Conservation (phyloP, 2,888 invertebrate genomes). For the Agrotis exclamationis region DNA sequence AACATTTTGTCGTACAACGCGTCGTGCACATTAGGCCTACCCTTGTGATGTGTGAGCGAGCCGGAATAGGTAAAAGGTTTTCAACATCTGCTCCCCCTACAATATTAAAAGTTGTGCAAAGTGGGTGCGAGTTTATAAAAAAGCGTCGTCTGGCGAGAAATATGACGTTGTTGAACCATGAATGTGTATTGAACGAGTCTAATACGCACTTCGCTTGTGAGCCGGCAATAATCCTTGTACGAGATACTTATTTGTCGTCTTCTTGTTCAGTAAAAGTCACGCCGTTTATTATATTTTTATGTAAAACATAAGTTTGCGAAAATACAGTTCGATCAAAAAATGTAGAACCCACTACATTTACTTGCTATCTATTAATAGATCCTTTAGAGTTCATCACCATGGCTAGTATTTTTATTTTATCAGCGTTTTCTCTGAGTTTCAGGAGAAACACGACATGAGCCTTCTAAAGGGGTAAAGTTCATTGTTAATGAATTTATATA, state of each 20-base stretch:
- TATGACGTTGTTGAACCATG: slow-evolving; percentile 58
- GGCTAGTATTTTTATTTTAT: neutral
- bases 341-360: too few relatives aligned
- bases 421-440: neutral
- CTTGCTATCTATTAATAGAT: too few relatives aligned
- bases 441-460: neutral
- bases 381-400: neutral
- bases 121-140: slow-evolving; percentile 82
- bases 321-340: neutral
- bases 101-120: slow-evolving; percentile 84
- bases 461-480: neutral
- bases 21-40: slow-evolving; percentile 76
- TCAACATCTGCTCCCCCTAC: slow-evolving; percentile 85
- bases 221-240: slow-evolving; percentile 60
- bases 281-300: slow-evolving; percentile 7
- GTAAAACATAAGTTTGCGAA: neutral
- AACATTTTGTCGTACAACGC: slow-evolving; percentile 73
- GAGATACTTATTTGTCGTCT: slow-evolving; percentile 59
- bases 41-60: slow-evolving; percentile 75
- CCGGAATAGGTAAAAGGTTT: slow-evolving; percentile 81
- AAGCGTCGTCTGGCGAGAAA: slow-evolving; percentile 67
- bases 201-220: slow-evolving; percentile 66
- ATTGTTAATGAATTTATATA: slow-evolving; percentile 14
- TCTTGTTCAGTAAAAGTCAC: slow-evolving; percentile 30
- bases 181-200: slow-evolving; percentile 63